Evolutionary conservation across 2,797 vertebrate species (phyloP), one percentile per base, ranked within the genome.

Genomic region (Halcyon smyrnensis): DNA sequence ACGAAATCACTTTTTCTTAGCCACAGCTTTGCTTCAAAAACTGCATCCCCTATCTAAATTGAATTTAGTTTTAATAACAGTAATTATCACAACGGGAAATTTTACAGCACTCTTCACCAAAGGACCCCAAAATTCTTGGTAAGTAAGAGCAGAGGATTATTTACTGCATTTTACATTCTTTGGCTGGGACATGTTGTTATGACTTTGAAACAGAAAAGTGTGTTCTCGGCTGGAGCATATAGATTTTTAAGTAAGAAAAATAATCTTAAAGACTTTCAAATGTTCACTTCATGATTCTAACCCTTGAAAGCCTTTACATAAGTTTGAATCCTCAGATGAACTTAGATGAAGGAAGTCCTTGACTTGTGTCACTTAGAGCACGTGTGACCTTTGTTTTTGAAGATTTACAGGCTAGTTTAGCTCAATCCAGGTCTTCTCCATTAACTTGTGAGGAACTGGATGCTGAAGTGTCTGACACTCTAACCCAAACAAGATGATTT

Each of bases 401-500:
- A 68, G 18, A 7, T 20, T 45, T 48, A 39, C 6, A 75, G 28
- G 5, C 28, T 76, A 15, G 8, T 70, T 77, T 77, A 74, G n/a
- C 18, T 83, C 62, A 95, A 78, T 34, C 15, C 43, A 62, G 18
- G 18, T 60, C 19, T 82, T 87, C 51, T 62, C 32, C 11, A 30
- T 39, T 68, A 14, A 27, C 12, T 17, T 48, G 9, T 4, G 18
- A 80, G 25, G 36, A 87, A 12, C 27, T 36, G 64, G 18, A 17
- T 70, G 50, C 32, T 63, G 54, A 46, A 48, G 7, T 48, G 41
- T 30, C 37, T n/a, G 30, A 69, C 79, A 63, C 19, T 69, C 24
- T 56, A 65, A 64, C 14, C 7, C 13, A 50, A 50, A 79, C 0
- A 0, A 43, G 25, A 30, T 28, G 1, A 0, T 8, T 25, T 76